Conservation (phyloP, 2,888 invertebrate species). For the Sphaerophoria taeniata region DNA sequence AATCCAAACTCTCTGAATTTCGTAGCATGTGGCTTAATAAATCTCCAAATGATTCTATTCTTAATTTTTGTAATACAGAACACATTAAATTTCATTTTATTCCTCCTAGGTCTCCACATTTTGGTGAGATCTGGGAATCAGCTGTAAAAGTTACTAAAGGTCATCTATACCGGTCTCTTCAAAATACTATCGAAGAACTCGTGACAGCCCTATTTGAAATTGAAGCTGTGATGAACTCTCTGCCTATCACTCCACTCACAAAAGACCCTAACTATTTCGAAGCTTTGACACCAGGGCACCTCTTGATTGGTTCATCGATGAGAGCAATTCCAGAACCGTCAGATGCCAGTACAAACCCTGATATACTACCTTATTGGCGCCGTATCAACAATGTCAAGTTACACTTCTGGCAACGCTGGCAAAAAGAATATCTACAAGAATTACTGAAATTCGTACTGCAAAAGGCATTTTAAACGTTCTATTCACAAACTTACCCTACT, state of each 20-base stretch:
- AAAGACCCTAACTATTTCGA: no score
- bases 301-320: conserved; percentile 49
- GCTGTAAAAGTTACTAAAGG: conserved; percentile 57
- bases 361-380: conserved; percentile 41
- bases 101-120: conserved; percentile 67
- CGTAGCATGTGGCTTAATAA: conserved; percentile 22
- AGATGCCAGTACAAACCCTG: conserved; percentile 38
- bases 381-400: conserved; percentile 52
- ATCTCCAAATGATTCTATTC: background rate
- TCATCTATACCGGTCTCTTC: conserved; percentile 53
- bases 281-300: conserved; percentile 45
- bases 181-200: no score
- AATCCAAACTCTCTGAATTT: conserved; percentile 42
- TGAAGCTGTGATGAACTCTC: no score
- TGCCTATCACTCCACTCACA: no score
- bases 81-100: conserved; percentile 52
- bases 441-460: no score
- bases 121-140: conserved; percentile 56
- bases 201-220: no score
- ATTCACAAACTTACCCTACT: no score
- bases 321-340: conserved; percentile 40
- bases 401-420: conserved; percentile 65
- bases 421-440: conserved; percentile 29
- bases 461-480: no score
- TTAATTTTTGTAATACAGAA: conserved; percentile 45